A percentile compares a stretch with the other conserved stretches of the same genome.
phyloP scores from a whole-genome alignment of 2,888 invertebrate species.

The Polydrusus pterygomalis region DNA sequence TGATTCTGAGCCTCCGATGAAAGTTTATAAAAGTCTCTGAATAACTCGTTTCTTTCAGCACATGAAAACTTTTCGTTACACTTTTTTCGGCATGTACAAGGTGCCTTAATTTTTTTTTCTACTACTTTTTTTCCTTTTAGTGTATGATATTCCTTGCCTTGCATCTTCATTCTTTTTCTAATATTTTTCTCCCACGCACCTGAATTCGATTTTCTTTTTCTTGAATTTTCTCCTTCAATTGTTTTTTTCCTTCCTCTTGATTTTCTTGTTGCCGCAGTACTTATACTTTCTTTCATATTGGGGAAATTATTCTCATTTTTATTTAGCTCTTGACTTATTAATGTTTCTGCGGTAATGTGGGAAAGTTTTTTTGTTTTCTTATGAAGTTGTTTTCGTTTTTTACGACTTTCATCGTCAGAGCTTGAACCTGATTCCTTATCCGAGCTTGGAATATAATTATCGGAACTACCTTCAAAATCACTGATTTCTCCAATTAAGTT shows the following conservation, averaged over 20 bases:
- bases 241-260: neutral
- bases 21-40: neutral
- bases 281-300: neutral
- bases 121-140: neutral
- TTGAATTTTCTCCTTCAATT: neutral
- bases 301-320: neutral
- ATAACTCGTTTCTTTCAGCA: neutral
- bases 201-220: neutral
- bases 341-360: neutral
- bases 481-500: neutral
- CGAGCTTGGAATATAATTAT: neutral
- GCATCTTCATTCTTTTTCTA: neutral
- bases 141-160: neutral
- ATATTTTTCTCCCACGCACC: conserved; percentile 9
- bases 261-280: neutral
- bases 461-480: conserved; percentile 1
- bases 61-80: conserved; percentile 30
- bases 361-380: neutral
- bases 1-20: neutral
- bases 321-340: neutral
- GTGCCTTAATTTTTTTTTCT: conserved; percentile 23
- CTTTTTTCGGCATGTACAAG: conserved; percentile 27
- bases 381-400: neutral
- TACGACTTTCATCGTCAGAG: neutral
- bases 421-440: neutral